Evolutionary conservation across 1,140 invertebrate species (phyloP).

Genomic region (Zaprionus gabonicus): DNA sequence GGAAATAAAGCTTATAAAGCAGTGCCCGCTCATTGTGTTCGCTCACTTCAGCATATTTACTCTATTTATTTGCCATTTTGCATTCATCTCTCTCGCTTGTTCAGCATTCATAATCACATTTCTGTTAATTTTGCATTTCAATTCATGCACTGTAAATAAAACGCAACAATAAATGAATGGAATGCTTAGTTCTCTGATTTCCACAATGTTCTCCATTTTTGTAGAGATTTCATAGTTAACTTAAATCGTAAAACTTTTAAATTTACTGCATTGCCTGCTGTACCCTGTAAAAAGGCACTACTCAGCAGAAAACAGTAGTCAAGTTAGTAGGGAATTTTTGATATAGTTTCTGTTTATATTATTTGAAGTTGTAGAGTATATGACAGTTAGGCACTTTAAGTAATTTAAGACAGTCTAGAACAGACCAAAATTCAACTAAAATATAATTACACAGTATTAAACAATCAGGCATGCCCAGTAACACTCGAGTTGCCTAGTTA

Average conservation of each 20-base stretch:
- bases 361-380: too few species aligned
- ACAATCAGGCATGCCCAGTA: background rate
- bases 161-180: background rate
- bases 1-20: background rate
- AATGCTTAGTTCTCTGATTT: background rate
- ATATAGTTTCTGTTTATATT: too few species aligned
- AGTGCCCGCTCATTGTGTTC: background rate
- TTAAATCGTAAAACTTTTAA: too few species aligned
- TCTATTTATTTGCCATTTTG: background rate
- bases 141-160: slow-evolving; percentile 1
- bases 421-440: background rate
- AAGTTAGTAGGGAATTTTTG: too few species aligned
- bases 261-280: too few species aligned
- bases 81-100: background rate
- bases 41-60: background rate
- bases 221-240: too few species aligned
- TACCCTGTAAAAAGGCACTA: too few species aligned
- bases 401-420: too few species aligned
- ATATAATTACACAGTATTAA: background rate
- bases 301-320: too few species aligned
- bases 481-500: too few species aligned
- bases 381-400: too few species aligned
- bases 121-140: slow-evolving; percentile 1
- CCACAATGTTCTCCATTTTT: too few species aligned
- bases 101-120: background rate